Evolutionary conservation across 2,797 vertebrate genomes (phyloP).

Genomic region (Triplophysa yarkandensis): DNA sequence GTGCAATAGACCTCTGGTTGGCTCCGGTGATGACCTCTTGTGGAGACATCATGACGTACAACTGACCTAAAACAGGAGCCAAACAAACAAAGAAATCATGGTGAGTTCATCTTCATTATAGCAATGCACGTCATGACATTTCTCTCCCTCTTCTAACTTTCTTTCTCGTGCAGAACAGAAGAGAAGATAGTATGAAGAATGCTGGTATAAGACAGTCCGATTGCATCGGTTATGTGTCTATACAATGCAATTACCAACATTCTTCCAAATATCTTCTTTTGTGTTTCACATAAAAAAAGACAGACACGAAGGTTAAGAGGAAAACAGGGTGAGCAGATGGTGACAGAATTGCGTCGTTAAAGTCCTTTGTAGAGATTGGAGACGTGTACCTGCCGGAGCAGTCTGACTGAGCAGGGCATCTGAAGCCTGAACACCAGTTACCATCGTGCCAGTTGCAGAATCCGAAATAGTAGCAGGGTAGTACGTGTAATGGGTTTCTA

Average conservation of each 20-base stretch:
- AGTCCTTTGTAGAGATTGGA: too few species aligned
- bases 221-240: too few species aligned
- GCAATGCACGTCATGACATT: not conserved
- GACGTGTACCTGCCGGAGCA: constrained; percentile 85
- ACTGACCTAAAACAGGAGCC: constrained; percentile 78
- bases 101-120: not conserved
- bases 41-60: constrained; percentile 96
- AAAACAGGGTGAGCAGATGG: too few species aligned
- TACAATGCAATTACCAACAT: too few species aligned
- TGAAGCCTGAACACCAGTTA: constrained; percentile 87
- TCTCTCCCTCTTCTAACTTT: too few species aligned
- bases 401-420: constrained; percentile 87
- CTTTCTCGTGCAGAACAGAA: too few species aligned
- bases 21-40: constrained; percentile 91
- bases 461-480: constrained; percentile 86
- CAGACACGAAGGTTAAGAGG: too few species aligned
- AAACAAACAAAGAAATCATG: not conserved
- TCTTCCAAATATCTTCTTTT: too few species aligned
- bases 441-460: constrained; percentile 75
- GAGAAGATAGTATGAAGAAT: too few species aligned
- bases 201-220: too few species aligned
- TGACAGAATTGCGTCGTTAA: too few species aligned
- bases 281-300: too few species aligned
- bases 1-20: constrained; percentile 88
- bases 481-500: constrained; percentile 94